These are phyloP conservation scores for Nysson spinosus DNA, from an alignment of 2,888 invertebrate species.

Conservation along the genomic window DNA sequence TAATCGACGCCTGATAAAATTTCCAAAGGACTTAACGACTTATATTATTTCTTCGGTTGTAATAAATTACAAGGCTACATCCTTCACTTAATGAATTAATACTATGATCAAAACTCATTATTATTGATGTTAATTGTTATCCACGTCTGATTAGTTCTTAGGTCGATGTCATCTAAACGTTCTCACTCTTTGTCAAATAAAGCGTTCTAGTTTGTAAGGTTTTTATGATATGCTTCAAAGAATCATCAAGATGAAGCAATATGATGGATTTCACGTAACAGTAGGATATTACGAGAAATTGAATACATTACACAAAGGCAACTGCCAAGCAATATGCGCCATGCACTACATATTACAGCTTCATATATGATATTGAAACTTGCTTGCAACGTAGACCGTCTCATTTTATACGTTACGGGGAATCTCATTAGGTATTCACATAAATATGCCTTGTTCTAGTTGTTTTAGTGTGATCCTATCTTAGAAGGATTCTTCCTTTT, in stretches of 20 bases:
- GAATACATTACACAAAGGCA: constrained; percentile 70
- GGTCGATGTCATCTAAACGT: too few species aligned
- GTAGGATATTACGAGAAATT: constrained; percentile 66
- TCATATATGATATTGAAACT: constrained; percentile 59
- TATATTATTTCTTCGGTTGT: too few species aligned
- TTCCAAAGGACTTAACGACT: too few species aligned
- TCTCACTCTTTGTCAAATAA: too few species aligned
- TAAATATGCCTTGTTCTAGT: constrained; percentile 24
- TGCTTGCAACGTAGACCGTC: constrained; percentile 24
- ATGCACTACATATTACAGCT: constrained; percentile 26
- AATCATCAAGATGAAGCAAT: constrained; percentile 30
- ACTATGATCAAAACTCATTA: too few species aligned
- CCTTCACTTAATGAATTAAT: too few species aligned
- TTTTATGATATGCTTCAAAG: not conserved
- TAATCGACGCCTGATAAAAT: too few species aligned
- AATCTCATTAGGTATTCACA: constrained; percentile 53
- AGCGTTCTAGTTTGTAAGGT: constrained; percentile 7
- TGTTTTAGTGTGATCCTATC: constrained; percentile 11
- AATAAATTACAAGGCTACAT: too few species aligned
- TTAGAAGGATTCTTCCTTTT: too few species aligned
- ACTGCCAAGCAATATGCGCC: constrained; percentile 55
- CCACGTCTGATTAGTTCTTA: too few species aligned
- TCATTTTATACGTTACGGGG: constrained; percentile 26
- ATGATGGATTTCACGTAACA: constrained; percentile 52
- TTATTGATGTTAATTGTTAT: too few species aligned